Conservation (phyloP, 1,140 invertebrate genomes). For the Ganaspis sp. region DNA sequence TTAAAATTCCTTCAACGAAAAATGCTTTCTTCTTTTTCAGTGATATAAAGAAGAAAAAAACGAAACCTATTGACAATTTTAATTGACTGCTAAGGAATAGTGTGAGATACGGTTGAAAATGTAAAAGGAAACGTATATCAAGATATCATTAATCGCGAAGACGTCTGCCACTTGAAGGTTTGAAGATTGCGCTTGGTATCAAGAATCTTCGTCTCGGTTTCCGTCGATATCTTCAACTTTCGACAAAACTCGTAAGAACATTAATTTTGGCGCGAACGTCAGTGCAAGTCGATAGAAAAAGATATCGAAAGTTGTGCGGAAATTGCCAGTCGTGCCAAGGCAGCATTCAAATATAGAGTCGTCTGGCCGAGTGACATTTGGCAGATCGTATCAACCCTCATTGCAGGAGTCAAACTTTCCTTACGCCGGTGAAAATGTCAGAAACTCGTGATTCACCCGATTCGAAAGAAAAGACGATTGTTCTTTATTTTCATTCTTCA, state of each 20-base stretch:
- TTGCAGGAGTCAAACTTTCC: not conserved
- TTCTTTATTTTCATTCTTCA: not conserved
- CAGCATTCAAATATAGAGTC: conserved; percentile 65
- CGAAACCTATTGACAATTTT: not conserved
- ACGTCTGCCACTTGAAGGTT: not conserved
- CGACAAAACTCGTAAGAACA: conserved; percentile 22
- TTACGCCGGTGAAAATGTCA: not conserved
- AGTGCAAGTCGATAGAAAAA: conserved; percentile 6
- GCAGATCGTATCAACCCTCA: conserved; percentile 48
- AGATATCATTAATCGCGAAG: not conserved
- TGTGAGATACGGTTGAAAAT: not conserved
- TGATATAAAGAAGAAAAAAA: too few relatives aligned
- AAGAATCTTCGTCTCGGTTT: not conserved
- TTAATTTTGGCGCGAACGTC: conserved; percentile 2
- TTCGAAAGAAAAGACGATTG: not conserved
- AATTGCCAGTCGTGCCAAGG: conserved; percentile 39
- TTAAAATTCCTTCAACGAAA: not conserved
- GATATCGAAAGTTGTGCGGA: conserved; percentile 12
- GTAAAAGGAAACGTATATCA: not conserved
- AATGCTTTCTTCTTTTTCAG: too few relatives aligned
- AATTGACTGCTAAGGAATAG: not conserved
- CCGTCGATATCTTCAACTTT: not conserved
- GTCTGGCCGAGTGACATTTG: conserved; percentile 63
- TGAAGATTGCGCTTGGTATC: conserved; percentile 6
- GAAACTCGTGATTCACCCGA: not conserved